These are phyloP conservation scores for Drosophila mettleri DNA, from an alignment of 2,888 invertebrate genomes.

Conservation along the genomic window DNA sequence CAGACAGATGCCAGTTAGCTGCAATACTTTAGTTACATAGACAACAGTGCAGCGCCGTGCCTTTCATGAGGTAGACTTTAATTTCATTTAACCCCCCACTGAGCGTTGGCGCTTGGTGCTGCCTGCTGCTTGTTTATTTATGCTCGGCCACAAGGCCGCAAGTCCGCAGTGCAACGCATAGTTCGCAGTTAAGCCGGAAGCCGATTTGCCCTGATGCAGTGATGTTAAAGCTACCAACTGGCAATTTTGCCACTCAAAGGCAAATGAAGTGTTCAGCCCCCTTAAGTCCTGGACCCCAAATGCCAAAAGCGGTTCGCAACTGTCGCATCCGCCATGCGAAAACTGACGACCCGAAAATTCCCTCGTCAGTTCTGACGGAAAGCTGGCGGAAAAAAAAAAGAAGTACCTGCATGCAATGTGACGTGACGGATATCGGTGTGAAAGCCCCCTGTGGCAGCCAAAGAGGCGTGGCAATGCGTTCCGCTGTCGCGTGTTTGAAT, in stretches of 20 bases:
- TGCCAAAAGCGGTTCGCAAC: conserved; percentile 49
- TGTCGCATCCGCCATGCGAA: conserved; percentile 57
- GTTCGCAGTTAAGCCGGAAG: conserved; percentile 33
- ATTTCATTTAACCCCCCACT: conserved; percentile 53
- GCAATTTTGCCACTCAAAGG: conserved; percentile 41
- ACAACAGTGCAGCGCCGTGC: not conserved
- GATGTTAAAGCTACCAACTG: conserved; percentile 22
- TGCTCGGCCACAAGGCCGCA: conserved; percentile 22
- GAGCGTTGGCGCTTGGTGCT: conserved; percentile 10
- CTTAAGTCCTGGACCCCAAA: conserved; percentile 18
- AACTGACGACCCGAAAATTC: conserved; percentile 23
- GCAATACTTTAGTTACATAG: not conserved
- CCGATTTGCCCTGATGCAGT: conserved; percentile 19
- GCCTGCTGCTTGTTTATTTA: conserved; percentile 48
- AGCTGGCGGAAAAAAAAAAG: conserved; percentile 7
- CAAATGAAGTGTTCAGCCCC: conserved; percentile 65
- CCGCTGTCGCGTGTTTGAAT: conserved; percentile 38
- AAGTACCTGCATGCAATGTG: conserved; percentile 24
- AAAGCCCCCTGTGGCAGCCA: conserved; percentile 11
- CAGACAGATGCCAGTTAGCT: conserved; percentile 23
- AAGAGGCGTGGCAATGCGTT: conserved; percentile 44
- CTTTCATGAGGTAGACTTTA: conserved; percentile 39
- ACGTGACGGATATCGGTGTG: conserved; percentile 41
- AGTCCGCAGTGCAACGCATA: conserved; percentile 16
- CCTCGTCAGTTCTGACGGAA: conserved; percentile 12